These are phyloP conservation scores for Haliclystus octoradiatus DNA, from an alignment of 30 jellyfish, hydroid and myxozoan genomes.

Conservation along the genomic window DNA sequence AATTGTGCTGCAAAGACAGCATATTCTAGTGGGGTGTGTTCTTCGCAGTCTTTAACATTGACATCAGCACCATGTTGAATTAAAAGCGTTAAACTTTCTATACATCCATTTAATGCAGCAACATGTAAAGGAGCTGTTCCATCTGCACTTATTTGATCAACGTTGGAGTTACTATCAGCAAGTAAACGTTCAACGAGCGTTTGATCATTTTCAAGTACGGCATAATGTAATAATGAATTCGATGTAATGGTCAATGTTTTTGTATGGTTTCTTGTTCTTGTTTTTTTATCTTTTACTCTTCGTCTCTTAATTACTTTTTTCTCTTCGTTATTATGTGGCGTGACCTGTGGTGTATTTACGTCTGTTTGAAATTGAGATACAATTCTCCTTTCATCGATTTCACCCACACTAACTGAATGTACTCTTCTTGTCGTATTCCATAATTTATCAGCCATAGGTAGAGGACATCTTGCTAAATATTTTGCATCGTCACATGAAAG, in stretches of 20 bases:
- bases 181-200: constrained; percentile 35
- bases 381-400: background rate
- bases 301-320: background rate
- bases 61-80: constrained; percentile 55
- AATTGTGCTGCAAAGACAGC: constrained; percentile 74
- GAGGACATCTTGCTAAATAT: constrained; percentile 21
- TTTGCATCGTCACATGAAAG: constrained; percentile 51
- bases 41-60: constrained; percentile 23
- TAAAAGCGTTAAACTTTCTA: constrained; percentile 24
- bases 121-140: constrained; percentile 83
- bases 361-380: background rate
- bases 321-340: too few relatives aligned
- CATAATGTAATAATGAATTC: constrained; percentile 52
- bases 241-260: constrained; percentile 40
- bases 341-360: constrained; percentile 1
- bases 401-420: background rate
- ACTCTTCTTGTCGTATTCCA: background rate
- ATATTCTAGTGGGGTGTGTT: constrained; percentile 45
- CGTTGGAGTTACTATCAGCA: constrained; percentile 27
- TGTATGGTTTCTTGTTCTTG: background rate
- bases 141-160: constrained; percentile 42
- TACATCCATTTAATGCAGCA: constrained; percentile 60
- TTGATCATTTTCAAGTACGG: constrained; percentile 48
- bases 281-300: constrained; percentile 14
- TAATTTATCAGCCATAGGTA: background rate